Evolutionary conservation across 2,888 invertebrate species (phyloP), one percentile per base, ranked within the genome.

Genomic region (Phaonia tiefii): DNA sequence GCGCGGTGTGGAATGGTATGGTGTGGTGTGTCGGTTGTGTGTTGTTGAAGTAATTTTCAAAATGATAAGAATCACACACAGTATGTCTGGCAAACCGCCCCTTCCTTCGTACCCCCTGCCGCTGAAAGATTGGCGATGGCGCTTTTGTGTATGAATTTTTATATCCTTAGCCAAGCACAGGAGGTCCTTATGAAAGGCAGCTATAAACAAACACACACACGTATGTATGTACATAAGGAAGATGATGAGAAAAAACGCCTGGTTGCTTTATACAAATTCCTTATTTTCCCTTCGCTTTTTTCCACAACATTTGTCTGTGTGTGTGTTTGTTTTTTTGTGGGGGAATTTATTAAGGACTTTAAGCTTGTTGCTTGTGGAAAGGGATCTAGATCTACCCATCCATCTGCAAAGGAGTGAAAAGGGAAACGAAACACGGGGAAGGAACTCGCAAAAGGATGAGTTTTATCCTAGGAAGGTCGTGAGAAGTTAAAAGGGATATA

Each of bases 1-100:
- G n/a, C n/a, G n/a, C n/a, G n/a, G n/a, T n/a, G n/a, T n/a, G n/a
- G n/a, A n/a, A n/a, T n/a, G n/a, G n/a, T n/a, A n/a, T n/a, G n/a
- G n/a, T n/a, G n/a, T n/a, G 63, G 78, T 66, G 39, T 69, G 73
- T 54, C 44, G 26, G 25, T 39, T 63, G 58, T 73, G 75, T 80
- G 73, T 72, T 73, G 80, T 67, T 76, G 74, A 83, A 83, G 82
- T 82, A 80, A 83, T 82, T 83, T 83, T 76, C 65, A 79, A 83
- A 79, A 79, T 81, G 83, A 83, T 83, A 83, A 82, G 80, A 83
- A 83, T 82, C 83, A 78, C 49, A 26, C 46, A 49, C 31, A 67
- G 67, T 20, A 39, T 54, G 54, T 10, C 54, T 22, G 54, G 1
- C 11, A 22, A 7, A 7, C 46, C 46, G 4, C 13, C 54, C 25